Percentiles rank a stretch among this genome's conserved stretches.
Evolutionary conservation across 1,140 invertebrate species (phyloP).

Genomic region (Calosoma granatense): DNA sequence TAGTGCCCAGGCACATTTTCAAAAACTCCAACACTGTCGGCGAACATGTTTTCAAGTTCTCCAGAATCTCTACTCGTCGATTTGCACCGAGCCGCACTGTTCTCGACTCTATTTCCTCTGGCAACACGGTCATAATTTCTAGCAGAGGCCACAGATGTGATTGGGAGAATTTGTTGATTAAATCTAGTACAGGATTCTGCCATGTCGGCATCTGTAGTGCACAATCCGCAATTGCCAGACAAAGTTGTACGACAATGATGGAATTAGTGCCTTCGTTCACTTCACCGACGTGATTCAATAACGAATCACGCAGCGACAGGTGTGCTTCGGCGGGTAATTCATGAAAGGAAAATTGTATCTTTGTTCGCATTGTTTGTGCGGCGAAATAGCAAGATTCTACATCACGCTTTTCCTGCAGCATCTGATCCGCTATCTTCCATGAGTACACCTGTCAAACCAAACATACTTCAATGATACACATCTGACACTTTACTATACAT

Average conservation of each 20-base stretch:
- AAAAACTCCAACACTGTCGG: slow-evolving; percentile 63
- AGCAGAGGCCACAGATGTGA: slow-evolving; percentile 69
- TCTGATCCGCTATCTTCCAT: slow-evolving; percentile 93
- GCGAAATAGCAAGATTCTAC: slow-evolving; percentile 93
- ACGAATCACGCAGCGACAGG: slow-evolving; percentile 76
- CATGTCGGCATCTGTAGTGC: slow-evolving; percentile 89
- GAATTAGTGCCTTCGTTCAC: slow-evolving; percentile 71
- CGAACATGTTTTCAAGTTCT: slow-evolving; percentile 60
- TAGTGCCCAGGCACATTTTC: slow-evolving; percentile 55
- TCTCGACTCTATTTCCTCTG: slow-evolving; percentile 88
- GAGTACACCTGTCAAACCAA: slow-evolving; percentile 35
- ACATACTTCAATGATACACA: background rate
- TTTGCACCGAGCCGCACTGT: slow-evolving; percentile 79
- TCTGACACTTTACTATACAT: slow-evolving; percentile 20
- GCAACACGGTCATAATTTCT: slow-evolving; percentile 86
- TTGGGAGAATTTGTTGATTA: slow-evolving; percentile 63
- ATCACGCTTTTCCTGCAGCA: slow-evolving; percentile 77
- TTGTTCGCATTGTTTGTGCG: slow-evolving; percentile 93
- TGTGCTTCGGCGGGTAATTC: slow-evolving; percentile 84
- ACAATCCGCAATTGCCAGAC: slow-evolving; percentile 84
- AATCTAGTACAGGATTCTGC: slow-evolving; percentile 77
- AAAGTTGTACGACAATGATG: slow-evolving; percentile 85
- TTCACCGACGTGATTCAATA: slow-evolving; percentile 80
- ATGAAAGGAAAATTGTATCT: slow-evolving; percentile 87
- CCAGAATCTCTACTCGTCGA: slow-evolving; percentile 69